Evolutionary conservation across 2,113 vertebrate species (phyloP), one percentile per base, ranked within the genome.

Genomic region (Pelvicachromis taeniatus): DNA sequence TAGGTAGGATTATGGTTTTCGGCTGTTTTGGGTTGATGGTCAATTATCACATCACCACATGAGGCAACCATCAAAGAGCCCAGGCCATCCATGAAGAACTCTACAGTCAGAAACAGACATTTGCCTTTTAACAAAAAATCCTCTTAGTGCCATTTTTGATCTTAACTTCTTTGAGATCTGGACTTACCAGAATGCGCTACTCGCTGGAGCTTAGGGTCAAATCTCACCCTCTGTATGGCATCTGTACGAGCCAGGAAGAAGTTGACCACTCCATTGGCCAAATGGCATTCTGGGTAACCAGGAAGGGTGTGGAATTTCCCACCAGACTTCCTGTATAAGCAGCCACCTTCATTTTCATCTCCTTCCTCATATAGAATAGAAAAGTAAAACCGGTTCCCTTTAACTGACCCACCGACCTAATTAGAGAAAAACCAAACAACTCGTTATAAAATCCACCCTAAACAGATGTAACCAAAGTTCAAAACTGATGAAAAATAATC

Each of bases 11-110:
- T 2, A 2, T 26, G 29, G 48, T 6, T 2, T 1, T 9, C 0
- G 4, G 1, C 14, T 14, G 3, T 33, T 31, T 56, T 56, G 3
- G 48, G 2, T 78, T 96, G 95, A 82, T 96, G 96, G 21, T 70
- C 81, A 4, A 96, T 21, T 1, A 29, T 16, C 23, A 97, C 93
- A 0, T 94, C 68, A 19, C 81, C 79, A 55, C 96, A 97, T 0
- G 94, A 92, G 2, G 94, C 96, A 9, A 97, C 94, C 1, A 92
- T 38, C 59, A 97, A 82, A 17, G 54, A 92, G 0, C 96, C 96
- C 14, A 96, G 85, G 2, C 95, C 96, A 53, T 96, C 96, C 59
- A 96, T 92, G 23, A 97, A 97, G 87, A 96, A 96, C 83, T 96
- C 96, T 96, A 86, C 4, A 48, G 11, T 63, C 21, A 86, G 21